Percentiles rank a stretch among this genome's conserved stretches.
phyloP scores from a whole-genome alignment of 2,113 vertebrate species.

The Equus quagga region DNA sequence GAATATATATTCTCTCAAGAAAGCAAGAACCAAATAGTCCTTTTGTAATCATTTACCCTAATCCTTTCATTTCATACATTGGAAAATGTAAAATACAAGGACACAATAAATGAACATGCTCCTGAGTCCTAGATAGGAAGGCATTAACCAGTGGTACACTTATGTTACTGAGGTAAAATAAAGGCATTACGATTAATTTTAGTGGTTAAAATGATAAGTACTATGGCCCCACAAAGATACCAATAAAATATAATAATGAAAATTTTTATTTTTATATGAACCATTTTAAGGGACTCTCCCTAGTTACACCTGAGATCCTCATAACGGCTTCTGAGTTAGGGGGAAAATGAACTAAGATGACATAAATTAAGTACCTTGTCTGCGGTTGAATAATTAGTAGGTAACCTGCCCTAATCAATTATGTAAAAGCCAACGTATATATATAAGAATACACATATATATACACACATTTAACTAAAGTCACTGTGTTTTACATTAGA shows the following conservation, averaged over 20 bases:
- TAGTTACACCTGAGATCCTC: not conserved
- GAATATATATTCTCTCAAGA: not conserved
- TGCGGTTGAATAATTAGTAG: not conserved
- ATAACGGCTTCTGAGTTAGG: not conserved
- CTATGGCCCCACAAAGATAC: not conserved
- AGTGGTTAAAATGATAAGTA: not conserved
- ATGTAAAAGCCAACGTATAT: not conserved
- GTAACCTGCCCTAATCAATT: not conserved
- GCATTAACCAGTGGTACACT: too few relatives aligned
- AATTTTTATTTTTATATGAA: not conserved
- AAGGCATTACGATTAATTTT: not conserved
- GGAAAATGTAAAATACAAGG: not conserved
- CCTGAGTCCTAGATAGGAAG: too few relatives aligned
- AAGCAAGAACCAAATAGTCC: not conserved
- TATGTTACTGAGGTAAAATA: not conserved
- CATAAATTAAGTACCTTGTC: not conserved
- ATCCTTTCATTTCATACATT: not conserved
- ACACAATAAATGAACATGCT: too few relatives aligned
- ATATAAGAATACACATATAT: not conserved
- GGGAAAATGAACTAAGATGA: not conserved
- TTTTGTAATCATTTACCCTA: not conserved
- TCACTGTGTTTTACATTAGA: not conserved
- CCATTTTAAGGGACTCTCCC: not conserved
- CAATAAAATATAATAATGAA: not conserved
- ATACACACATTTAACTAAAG: not conserved